Percentiles rank a stretch among this genome's conserved stretches.
Evolutionary conservation across 2,113 vertebrate genomes (phyloP).

Genomic region (Embiotoca jacksoni): DNA sequence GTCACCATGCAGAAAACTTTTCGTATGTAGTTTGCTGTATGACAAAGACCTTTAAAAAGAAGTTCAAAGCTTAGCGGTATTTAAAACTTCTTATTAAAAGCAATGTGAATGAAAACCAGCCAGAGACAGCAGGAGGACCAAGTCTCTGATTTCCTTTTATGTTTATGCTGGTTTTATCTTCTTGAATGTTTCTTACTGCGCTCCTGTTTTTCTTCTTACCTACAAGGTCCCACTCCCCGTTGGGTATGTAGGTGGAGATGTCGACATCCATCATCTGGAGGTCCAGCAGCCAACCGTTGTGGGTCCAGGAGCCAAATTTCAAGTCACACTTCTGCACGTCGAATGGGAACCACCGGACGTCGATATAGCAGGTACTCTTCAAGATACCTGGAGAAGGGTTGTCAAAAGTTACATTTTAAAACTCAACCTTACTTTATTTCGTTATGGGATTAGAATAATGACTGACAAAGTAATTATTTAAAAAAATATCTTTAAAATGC

Average conservation of each 20-base stretch:
- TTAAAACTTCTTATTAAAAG: neutral
- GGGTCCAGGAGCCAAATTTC: constrained; percentile 94
- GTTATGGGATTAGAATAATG: no score
- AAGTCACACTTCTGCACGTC: constrained; percentile 93
- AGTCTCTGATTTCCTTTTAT: neutral
- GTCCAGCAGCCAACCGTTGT: constrained; percentile 92
- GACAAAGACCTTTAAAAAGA: neutral
- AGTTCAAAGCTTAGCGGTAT: neutral
- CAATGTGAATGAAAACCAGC: no score
- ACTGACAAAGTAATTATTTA: no score
- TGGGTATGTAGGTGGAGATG: constrained; percentile 91
- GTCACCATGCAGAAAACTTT: no score
- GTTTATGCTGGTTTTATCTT: neutral
- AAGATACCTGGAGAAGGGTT: constrained; percentile 78
- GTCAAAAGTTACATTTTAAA: neutral
- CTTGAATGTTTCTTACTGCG: neutral
- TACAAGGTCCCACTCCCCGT: constrained; percentile 95
- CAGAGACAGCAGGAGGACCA: neutral
- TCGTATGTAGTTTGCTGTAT: neutral
- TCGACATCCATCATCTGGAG: constrained; percentile 93
- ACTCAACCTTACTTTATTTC: neutral
- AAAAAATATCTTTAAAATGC: no score
- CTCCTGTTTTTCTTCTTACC: constrained; percentile 81
- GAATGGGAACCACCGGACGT: constrained; percentile 94
- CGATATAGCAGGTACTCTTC: constrained; percentile 92